Percentiles rank a stretch among this genome's conserved stretches.
Evolutionary conservation across 2,113 vertebrate genomes (phyloP).

Genomic region (Ciconia stormi): DNA sequence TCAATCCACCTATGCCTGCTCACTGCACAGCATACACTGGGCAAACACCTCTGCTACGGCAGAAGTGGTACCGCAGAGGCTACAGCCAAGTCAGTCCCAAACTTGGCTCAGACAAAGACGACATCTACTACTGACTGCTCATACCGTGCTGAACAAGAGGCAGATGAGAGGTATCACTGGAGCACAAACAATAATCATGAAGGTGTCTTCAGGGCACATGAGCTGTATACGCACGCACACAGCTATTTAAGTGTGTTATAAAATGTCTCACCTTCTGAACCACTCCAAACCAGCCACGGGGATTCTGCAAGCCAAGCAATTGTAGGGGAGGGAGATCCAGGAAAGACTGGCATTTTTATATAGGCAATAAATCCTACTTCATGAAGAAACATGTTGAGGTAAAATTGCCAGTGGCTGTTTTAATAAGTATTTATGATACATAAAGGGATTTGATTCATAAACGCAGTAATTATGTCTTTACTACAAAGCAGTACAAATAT

Average conservation of each 20-base stretch:
- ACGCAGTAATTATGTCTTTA: conserved; percentile 57
- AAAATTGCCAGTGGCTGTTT: conserved; percentile 63
- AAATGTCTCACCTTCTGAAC: conserved; percentile 48
- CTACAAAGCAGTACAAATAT: conserved; percentile 71
- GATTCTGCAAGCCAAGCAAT: conserved; percentile 60
- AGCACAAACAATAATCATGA: background rate
- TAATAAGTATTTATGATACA: conserved; percentile 72
- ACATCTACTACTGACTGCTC: background rate
- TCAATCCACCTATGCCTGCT: background rate
- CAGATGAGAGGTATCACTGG: background rate
- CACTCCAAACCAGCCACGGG: background rate
- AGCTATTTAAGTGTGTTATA: background rate
- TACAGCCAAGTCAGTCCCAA: background rate
- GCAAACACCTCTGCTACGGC: background rate
- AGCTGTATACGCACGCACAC: background rate
- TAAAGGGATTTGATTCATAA: conserved; percentile 69
- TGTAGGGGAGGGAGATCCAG: conserved; percentile 19
- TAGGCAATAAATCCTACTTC: conserved; percentile 61
- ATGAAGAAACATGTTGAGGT: conserved; percentile 62
- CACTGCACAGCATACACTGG: background rate
- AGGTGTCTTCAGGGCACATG: conserved; percentile 7
- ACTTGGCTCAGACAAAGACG: background rate
- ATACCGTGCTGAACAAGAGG: background rate
- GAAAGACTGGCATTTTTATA: conserved; percentile 53
- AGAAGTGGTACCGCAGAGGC: background rate